Conservation (phyloP, 2,113 vertebrate genomes). For the Cyprinus carpio region DNA sequence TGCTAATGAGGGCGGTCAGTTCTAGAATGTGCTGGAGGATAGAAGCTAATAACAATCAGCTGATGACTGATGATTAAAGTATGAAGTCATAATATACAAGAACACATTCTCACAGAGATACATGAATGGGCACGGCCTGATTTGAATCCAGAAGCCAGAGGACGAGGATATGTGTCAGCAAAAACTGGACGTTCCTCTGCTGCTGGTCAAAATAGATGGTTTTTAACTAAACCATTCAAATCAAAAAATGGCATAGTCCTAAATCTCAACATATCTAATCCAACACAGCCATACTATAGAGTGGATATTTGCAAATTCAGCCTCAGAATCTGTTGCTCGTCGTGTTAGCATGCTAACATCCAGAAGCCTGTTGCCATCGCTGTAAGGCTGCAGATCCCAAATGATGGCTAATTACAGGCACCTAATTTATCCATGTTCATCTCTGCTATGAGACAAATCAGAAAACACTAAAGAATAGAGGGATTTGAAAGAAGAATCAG, state of each 20-base stretch:
- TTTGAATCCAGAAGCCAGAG: no score
- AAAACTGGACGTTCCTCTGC: neutral
- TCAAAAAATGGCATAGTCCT: neutral
- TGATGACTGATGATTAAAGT: neutral
- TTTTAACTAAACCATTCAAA: neutral
- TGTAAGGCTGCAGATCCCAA: neutral
- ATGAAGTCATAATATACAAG: neutral
- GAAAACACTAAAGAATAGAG: neutral
- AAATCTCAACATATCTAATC: neutral
- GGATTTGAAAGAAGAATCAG: conserved; percentile 18
- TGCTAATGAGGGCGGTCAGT: neutral
- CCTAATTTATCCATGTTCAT: conserved; percentile 18
- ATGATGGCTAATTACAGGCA: conserved; percentile 9
- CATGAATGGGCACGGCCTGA: conserved; percentile 35
- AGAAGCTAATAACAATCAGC: neutral
- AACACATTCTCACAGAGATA: conserved; percentile 5
- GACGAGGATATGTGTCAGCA: conserved; percentile 20
- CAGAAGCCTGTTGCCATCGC: neutral
- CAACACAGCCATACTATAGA: neutral
- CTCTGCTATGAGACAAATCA: conserved; percentile 5
- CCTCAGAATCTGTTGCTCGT: neutral
- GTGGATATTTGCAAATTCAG: neutral
- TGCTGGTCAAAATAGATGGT: neutral
- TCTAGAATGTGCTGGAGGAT: neutral
- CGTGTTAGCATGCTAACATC: neutral